Percentiles rank a stretch among this genome's conserved stretches.
phyloP scores from a whole-genome alignment of 2,113 vertebrate genomes.

The Spheniscus mendiculus region DNA sequence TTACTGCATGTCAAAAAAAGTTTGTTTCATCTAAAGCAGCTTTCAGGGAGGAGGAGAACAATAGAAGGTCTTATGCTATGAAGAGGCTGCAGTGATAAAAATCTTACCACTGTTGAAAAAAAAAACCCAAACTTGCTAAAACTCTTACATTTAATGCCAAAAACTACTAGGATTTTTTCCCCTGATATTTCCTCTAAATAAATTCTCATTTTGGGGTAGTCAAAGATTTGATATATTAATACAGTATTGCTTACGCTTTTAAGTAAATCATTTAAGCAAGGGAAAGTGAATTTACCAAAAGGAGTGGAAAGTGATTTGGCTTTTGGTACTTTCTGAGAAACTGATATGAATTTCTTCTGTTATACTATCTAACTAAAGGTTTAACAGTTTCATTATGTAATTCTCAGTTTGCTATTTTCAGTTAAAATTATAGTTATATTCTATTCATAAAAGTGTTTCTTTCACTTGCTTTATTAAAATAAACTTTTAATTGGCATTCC shows the following conservation, averaged over 20 bases:
- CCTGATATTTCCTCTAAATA: background rate
- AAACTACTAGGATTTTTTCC: background rate
- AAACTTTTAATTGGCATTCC: background rate
- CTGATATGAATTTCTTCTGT: background rate
- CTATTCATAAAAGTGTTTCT: background rate
- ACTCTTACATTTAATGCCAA: background rate
- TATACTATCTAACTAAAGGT: background rate
- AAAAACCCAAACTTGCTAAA: background rate
- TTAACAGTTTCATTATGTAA: background rate
- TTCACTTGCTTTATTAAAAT: background rate
- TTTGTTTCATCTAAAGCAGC: background rate
- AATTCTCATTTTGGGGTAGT: background rate
- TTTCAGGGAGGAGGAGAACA: background rate
- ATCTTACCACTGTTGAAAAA: background rate
- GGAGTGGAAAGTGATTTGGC: background rate
- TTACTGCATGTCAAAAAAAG: background rate
- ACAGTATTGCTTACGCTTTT: background rate
- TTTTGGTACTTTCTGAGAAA: background rate
- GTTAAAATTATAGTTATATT: background rate
- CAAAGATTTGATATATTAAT: background rate
- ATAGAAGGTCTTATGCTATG: background rate
- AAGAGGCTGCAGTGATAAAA: background rate
- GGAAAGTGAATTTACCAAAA: background rate
- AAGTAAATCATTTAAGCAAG: background rate
- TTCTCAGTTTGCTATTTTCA: background rate